Conservation (phyloP, 2,888 invertebrate species). For the Drosophila nr. medialis region DNA sequence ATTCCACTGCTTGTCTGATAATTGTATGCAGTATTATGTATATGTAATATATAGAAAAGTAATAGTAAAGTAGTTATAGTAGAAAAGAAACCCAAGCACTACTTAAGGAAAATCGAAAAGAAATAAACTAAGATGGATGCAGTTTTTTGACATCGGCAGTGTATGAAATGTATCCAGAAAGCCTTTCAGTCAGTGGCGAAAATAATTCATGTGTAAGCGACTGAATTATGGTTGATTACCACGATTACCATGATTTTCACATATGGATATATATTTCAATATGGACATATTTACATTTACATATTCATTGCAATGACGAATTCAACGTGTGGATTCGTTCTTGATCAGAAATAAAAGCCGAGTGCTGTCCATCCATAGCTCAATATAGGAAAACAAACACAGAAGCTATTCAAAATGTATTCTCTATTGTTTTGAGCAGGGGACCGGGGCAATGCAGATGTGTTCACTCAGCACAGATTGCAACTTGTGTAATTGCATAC, state of each 20-base stretch:
- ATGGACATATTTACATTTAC: not conserved
- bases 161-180: not conserved
- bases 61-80: too few species aligned
- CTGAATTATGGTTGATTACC: not conserved
- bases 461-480: not conserved
- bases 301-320: not conserved
- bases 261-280: not conserved
- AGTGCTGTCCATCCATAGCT: not conserved
- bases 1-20: not conserved
- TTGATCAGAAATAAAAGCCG: not conserved
- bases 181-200: not conserved
- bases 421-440: not conserved
- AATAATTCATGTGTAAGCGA: not conserved
- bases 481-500: not conserved
- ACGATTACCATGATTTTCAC: not conserved
- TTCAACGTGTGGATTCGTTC: not conserved
- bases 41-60: not conserved
- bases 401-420: not conserved
- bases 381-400: not conserved
- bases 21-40: not conserved
- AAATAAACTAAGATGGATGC: not conserved
- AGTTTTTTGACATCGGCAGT: not conserved
- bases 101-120: not conserved
- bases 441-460: not conserved
- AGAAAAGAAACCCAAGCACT: not conserved